Evolutionary conservation across 2,797 vertebrate species (phyloP), one percentile per base, ranked within the genome.

Genomic region (Pipistrellus pygmaeus): DNA sequence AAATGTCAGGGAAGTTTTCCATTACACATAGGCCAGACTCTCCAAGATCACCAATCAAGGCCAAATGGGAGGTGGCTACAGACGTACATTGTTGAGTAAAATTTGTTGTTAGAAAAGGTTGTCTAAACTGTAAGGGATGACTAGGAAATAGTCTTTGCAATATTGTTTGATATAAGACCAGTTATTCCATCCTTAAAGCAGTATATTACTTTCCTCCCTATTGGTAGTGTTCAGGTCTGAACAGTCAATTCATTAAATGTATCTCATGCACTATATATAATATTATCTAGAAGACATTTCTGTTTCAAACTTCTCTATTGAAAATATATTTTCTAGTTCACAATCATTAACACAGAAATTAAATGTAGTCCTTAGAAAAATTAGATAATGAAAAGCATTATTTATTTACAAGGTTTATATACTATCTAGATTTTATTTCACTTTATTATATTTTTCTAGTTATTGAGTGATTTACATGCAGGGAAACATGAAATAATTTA

Each of bases 401-500:
- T 84, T 32, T 87, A 72, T 82, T 93, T 44, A 44, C 72, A 51
- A 0, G 53, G 38, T 62, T 88, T 64, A 30, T 77, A 1, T 90
- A n/a, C 69, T 93, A 44, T 93, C 88, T 81, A 90, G 69, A 90
- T 81, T 89, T 97, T 97, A 8, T 10, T 94, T 23, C 14, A 51
- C 14, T 80, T 92, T 91, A 93, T 82, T 76, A 38, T 57, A 85
- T 94, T 96, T 94, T 68, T 91, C 84, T 69, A 60, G 60, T 55
- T 77, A 25, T 73, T 95, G 6, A 73, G 69, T 77, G 3, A 80
- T 11, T 95, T 95, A 83, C 85, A 51, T 1, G 60, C 97, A 88
- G 5, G 93, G 44, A 76, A 94, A 90, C 30, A 94, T 64, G 73
- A 96, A 86, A 83, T 68, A 2, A 97, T 96, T 97, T 97, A 94